Conservation (phyloP, 2,888 invertebrate genomes). For the Drosophila putrida region DNA sequence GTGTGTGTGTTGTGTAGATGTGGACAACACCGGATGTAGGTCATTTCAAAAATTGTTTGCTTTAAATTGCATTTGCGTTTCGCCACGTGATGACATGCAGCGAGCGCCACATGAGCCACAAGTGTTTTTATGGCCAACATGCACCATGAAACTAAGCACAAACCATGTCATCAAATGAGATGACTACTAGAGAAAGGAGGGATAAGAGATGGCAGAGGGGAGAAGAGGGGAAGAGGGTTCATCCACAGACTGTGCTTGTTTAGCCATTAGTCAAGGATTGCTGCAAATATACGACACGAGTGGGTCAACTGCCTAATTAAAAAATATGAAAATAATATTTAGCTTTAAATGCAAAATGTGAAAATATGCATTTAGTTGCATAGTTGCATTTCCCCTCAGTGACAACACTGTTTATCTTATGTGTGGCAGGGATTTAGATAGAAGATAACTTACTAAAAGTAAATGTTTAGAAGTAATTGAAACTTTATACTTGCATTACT, state of each 20-base stretch:
- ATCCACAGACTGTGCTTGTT: conserved; percentile 48
- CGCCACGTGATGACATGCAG: conserved; percentile 71
- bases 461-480: too few species aligned
- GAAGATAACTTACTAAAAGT: too few species aligned
- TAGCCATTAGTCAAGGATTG: conserved; percentile 67
- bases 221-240: neutral
- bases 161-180: conserved; percentile 56
- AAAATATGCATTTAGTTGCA: neutral
- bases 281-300: conserved; percentile 39
- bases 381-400: neutral
- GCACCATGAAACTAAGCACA: conserved; percentile 42
- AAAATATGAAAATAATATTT: conserved; percentile 54
- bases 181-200: conserved; percentile 2
- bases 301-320: conserved; percentile 78
- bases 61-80: conserved; percentile 79
- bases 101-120: conserved; percentile 69
- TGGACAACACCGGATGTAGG: conserved; percentile 75
- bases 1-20: conserved; percentile 39
- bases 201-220: neutral
- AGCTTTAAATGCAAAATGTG: conserved; percentile 8
- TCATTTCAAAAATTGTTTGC: conserved; percentile 81
- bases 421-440: neutral
- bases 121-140: conserved; percentile 65
- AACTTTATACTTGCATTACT: too few species aligned
- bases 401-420: neutral